Evolutionary conservation across 2,797 vertebrate genomes (phyloP).

Genomic region (Poeciliopsis paucimaculata): DNA sequence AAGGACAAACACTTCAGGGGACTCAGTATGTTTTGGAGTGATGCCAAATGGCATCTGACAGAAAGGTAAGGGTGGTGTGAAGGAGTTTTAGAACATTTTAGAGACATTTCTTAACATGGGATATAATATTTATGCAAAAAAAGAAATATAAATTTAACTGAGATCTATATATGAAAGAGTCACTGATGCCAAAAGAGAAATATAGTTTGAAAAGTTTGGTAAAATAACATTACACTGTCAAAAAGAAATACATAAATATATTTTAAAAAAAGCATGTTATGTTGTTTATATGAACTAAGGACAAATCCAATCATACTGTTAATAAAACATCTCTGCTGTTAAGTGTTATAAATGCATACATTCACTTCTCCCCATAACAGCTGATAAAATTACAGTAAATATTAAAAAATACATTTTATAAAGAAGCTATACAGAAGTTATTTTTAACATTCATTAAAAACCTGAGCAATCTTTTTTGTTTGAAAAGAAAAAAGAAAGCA

Average conservation of each 20-base stretch:
- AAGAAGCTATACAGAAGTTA: background rate
- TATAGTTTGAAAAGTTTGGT: background rate
- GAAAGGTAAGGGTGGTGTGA: slow-evolving; percentile 24
- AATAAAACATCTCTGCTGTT: background rate
- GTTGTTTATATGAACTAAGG: background rate
- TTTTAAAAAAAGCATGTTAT: background rate
- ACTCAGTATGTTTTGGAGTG: slow-evolving; percentile 48
- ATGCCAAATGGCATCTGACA: slow-evolving; percentile 47
- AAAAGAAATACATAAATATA: no score
- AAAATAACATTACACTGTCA: background rate
- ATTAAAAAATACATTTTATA: background rate
- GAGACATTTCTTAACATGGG: slow-evolving; percentile 8
- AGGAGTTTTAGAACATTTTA: slow-evolving; percentile 23
- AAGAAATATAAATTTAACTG: background rate
- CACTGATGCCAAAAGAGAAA: background rate
- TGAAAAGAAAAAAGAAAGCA: background rate
- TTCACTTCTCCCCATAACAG: background rate
- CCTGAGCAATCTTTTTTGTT: background rate
- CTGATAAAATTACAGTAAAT: background rate
- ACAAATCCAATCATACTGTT: background rate
- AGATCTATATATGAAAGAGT: background rate
- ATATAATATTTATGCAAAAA: background rate
- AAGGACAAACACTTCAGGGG: slow-evolving; percentile 56
- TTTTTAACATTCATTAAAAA: background rate
- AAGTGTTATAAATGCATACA: background rate